A percentile compares a stretch with the other conserved stretches of the same genome.
Evolutionary conservation across 1,140 invertebrate genomes (phyloP).

Genomic region (Palaemon carinicauda): DNA sequence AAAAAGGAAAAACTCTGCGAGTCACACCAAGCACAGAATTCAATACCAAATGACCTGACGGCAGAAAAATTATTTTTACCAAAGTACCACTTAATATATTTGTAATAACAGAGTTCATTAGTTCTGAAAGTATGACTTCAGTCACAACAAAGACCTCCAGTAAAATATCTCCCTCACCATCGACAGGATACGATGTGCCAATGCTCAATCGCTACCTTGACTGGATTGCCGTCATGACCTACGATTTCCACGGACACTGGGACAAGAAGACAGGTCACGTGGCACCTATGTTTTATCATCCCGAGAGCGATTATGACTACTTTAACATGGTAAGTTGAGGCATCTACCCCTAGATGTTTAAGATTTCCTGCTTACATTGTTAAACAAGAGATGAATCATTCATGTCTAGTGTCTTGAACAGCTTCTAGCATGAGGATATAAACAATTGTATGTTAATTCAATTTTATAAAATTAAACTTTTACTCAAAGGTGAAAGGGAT

Average conservation of each 20-base stretch:
- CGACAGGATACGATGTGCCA: constrained; percentile 79
- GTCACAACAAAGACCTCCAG: no score
- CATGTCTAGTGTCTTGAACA: no score
- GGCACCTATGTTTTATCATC: constrained; percentile 82
- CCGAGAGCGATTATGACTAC: constrained; percentile 73
- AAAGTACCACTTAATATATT: no score
- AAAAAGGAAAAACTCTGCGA: no score
- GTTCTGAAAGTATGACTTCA: no score
- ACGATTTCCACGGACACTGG: constrained; percentile 87
- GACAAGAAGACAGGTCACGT: constrained; percentile 86
- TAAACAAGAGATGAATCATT: background rate
- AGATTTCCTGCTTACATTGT: no score
- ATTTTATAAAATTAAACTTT: background rate
- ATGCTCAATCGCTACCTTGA: constrained; percentile 77
- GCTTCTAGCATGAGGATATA: no score
- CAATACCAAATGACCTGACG: no score
- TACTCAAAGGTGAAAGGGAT: no score
- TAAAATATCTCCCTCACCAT: background rate
- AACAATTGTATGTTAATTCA: background rate
- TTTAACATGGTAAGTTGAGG: constrained; percentile 66
- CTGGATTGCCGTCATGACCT: constrained; percentile 87
- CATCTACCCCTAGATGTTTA: background rate
- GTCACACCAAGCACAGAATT: no score
- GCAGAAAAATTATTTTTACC: no score
- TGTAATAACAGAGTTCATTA: no score